Evolutionary conservation across 2,888 invertebrate genomes (phyloP).

Genomic region (Thumatha senex): DNA sequence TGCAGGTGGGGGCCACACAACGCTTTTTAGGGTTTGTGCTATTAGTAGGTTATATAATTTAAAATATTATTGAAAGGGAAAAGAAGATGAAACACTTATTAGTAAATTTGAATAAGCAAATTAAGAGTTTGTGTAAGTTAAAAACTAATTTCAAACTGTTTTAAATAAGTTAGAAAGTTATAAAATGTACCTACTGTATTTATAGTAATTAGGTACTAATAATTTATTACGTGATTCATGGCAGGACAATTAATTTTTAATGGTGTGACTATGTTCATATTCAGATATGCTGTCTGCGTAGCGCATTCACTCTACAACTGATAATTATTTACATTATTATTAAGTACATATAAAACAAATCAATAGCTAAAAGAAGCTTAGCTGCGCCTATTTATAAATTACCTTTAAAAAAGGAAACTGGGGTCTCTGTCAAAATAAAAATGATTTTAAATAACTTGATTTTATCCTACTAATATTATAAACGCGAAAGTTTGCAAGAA

Average conservation of each 20-base stretch:
- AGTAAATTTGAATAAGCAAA: conserved; percentile 59
- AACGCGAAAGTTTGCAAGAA: too few species aligned
- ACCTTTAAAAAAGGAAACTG: conserved; percentile 81
- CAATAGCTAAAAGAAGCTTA: conserved; percentile 69
- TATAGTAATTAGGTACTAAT: conserved; percentile 40
- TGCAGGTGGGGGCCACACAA: conserved; percentile 78
- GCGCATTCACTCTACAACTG: conserved; percentile 59
- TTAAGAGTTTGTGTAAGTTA: conserved; percentile 42
- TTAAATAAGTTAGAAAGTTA: conserved; percentile 59
- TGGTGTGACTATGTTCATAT: conserved; percentile 55
- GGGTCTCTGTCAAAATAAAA: conserved; percentile 79
- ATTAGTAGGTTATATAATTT: conserved; percentile 52
- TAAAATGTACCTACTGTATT: conserved; percentile 28
- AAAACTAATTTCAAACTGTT: conserved; percentile 42
- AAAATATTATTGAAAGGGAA: conserved; percentile 52
- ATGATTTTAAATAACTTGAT: conserved; percentile 37
- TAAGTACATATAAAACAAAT: conserved; percentile 28
- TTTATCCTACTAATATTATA: too few species aligned
- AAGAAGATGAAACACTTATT: conserved; percentile 70
- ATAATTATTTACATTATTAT: conserved; percentile 46
- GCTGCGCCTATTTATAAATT: conserved; percentile 67
- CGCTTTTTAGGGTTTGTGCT: conserved; percentile 79
- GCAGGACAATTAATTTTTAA: conserved; percentile 63
- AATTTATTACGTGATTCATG: conserved; percentile 49
- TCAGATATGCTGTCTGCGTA: conserved; percentile 47